These are phyloP conservation scores for Anguilla pacifica DNA, from an alignment of 2,797 vertebrate genomes.

Conservation along the genomic window DNA sequence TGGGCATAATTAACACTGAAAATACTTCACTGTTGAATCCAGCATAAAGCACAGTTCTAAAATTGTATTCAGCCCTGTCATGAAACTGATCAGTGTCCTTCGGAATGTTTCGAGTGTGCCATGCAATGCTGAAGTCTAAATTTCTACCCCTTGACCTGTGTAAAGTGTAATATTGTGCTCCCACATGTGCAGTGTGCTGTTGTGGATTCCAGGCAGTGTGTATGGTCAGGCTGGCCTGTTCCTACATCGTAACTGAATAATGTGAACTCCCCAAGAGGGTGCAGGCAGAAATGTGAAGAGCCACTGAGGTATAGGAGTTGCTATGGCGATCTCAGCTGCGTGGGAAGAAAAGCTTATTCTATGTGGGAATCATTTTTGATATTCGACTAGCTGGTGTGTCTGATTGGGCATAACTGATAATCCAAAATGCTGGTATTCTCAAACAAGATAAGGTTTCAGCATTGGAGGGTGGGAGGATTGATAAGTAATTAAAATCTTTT, in stretches of 20 bases:
- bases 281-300: neutral
- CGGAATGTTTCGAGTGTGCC: neutral
- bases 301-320: neutral
- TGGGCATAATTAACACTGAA: neutral
- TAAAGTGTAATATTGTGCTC: neutral
- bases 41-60: neutral
- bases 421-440: neutral
- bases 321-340: slow-evolving; percentile 4
- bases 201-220: neutral
- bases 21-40: neutral
- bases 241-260: neutral
- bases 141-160: neutral
- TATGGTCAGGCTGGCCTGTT: neutral
- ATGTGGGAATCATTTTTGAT: neutral
- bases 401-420: neutral
- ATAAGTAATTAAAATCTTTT: neutral
- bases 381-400: neutral
- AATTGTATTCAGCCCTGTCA: neutral
- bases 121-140: neutral
- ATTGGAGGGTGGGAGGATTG: neutral
- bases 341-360: neutral
- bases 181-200: neutral
- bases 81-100: neutral
- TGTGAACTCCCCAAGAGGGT: neutral
- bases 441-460: neutral